These are phyloP conservation scores for Lasaia peninsularis DNA, from an alignment of 1,140 invertebrate species.

Conservation along the genomic window DNA sequence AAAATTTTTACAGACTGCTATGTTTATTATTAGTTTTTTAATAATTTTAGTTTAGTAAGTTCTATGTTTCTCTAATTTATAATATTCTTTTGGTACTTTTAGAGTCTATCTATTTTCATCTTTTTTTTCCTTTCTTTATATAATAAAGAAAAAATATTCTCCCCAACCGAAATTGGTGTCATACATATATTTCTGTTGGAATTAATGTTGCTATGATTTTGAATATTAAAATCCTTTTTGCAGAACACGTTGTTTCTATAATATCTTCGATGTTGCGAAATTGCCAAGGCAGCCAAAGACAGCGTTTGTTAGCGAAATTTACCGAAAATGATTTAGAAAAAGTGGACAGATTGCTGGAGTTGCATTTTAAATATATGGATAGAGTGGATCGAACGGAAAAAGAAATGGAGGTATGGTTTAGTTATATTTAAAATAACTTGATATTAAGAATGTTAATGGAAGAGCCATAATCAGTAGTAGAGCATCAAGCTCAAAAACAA, in stretches of 20 bases:
- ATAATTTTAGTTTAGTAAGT: too few relatives aligned
- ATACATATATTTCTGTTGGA: too few relatives aligned
- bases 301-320: slow-evolving; percentile 96
- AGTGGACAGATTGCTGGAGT: slow-evolving; percentile 95
- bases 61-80: too few relatives aligned
- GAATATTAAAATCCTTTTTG: slow-evolving; percentile 26
- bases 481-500: too few relatives aligned
- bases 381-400: slow-evolving; percentile 94
- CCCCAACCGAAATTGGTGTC: background rate
- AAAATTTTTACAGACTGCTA: too few relatives aligned
- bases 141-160: too few relatives aligned
- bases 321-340: slow-evolving; percentile 99
- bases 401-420: slow-evolving; percentile 79
- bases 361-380: slow-evolving; percentile 98
- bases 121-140: too few relatives aligned
- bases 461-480: too few relatives aligned
- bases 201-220: too few relatives aligned
- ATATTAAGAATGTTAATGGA: background rate
- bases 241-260: slow-evolving; percentile 96
- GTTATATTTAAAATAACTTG: background rate
- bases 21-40: too few relatives aligned
- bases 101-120: too few relatives aligned
- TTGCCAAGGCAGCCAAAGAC: slow-evolving; percentile 92
- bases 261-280: slow-evolving; percentile 95
- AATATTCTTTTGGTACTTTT: too few relatives aligned